These are phyloP conservation scores for Microcebus griseorufus DNA, from an alignment of 2,113 vertebrate species.

Conservation along the genomic window DNA sequence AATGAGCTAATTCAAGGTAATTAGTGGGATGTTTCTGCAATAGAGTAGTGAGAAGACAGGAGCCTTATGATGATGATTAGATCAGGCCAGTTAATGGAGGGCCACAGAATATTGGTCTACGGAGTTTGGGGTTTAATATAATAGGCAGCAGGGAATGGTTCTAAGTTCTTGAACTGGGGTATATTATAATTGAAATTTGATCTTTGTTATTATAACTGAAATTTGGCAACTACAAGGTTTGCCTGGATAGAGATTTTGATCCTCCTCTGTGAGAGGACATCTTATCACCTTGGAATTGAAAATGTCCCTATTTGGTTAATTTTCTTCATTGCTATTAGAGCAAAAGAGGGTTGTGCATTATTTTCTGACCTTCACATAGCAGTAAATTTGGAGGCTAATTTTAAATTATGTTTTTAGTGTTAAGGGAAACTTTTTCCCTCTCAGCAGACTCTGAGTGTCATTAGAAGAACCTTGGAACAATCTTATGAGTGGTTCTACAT, in stretches of 20 bases:
- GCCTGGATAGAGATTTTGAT: slow-evolving; percentile 19
- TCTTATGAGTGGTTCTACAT: background rate
- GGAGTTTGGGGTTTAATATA: slow-evolving; percentile 6
- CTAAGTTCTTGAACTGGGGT: slow-evolving; percentile 27
- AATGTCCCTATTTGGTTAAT: slow-evolving; percentile 32
- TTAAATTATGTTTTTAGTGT: slow-evolving; percentile 53
- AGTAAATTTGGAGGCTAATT: slow-evolving; percentile 25
- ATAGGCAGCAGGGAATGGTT: slow-evolving; percentile 14
- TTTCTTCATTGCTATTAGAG: slow-evolving; percentile 42
- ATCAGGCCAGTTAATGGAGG: slow-evolving; percentile 42
- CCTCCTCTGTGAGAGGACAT: slow-evolving; percentile 11
- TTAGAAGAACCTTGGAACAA: slow-evolving; percentile 38
- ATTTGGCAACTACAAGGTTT: slow-evolving; percentile 40
- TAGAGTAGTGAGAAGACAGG: slow-evolving; percentile 41
- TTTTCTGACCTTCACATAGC: slow-evolving; percentile 28
- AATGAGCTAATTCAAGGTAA: slow-evolving; percentile 55
- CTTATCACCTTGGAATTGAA: slow-evolving; percentile 23
- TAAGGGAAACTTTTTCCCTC: slow-evolving; percentile 1
- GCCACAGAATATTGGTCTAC: slow-evolving; percentile 36
- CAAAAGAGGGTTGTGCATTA: slow-evolving; percentile 41
- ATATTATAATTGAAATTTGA: slow-evolving; percentile 29
- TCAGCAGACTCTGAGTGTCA: slow-evolving; percentile 10
- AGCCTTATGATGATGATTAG: slow-evolving; percentile 46
- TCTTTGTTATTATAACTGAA: background rate
- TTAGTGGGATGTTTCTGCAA: slow-evolving; percentile 58